Evolutionary conservation across 2,113 vertebrate genomes (phyloP), one percentile per base, ranked within the genome.

Genomic region (Casuarius casuarius): DNA sequence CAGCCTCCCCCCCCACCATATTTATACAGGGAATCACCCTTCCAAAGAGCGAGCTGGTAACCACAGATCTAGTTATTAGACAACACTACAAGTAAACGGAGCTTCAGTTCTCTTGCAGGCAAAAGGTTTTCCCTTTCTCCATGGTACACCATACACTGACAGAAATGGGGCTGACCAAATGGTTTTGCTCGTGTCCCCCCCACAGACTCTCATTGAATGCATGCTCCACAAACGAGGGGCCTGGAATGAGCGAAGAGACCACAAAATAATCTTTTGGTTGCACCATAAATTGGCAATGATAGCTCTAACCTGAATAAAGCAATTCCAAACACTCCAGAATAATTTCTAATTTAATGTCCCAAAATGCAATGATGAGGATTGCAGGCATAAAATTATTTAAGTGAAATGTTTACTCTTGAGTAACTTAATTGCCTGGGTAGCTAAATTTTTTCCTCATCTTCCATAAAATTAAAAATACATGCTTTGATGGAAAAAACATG

Each of bases 1-100:
- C 42, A 93, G 31, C 19, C 10, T 7, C 10, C 16, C 35, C 11
- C 18, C 4, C 1, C 2, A 2, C 1, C 2, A 20, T 51, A 89
- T 87, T 94, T 95, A 29, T 66, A 82, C 67, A 83, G 82, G 58
- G 94, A 92, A 91, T 23, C 15, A 28, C 66, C 80, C 59, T 94
- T 89, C 58, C 49, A 44, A 65, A 79, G 81, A 67, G 38, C 54
- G 84, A 38, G n/a, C 5, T 91, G 89, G 78, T 44, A 1, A 66
- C 90, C 89, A 65, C 46, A 87, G 70, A 68, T 75, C 56, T 73
- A 82, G 62, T 52, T 87, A 40, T 73, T 85, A 94, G 75, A 85
- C 40, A 91, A 38, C 71, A 62, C 8, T 78, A 70, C 26, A 85
- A 74, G 25, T 52, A 87, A 94, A 25, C 40, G 16, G 46, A 91